Evolutionary conservation across 2,888 invertebrate species (phyloP).

Genomic region (Tupiocoris notatus): DNA sequence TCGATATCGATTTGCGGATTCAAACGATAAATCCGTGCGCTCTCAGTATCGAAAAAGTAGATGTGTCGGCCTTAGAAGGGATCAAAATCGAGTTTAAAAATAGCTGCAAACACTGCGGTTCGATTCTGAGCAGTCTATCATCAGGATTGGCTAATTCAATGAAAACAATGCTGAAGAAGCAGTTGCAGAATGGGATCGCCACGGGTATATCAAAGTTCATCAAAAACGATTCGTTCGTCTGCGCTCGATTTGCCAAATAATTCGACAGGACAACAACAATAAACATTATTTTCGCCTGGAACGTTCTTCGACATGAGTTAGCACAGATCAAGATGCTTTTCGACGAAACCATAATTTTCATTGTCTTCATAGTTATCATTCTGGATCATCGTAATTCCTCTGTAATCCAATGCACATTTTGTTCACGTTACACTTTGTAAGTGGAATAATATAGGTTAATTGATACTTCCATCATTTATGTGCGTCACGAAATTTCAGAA

Average conservation of each 20-base stretch:
- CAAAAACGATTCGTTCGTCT: conserved; percentile 8
- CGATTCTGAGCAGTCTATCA: neutral
- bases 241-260: conserved; percentile 21
- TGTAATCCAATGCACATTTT: too few relatives aligned
- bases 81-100: neutral
- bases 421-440: too few relatives aligned
- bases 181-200: conserved; percentile 23
- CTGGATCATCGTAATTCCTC: too few relatives aligned
- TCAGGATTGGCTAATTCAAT: conserved; percentile 24
- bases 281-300: too few relatives aligned
- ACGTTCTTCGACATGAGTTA: too few relatives aligned
- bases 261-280: neutral
- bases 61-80: neutral
- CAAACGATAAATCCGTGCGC: conserved; percentile 24
- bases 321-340: too few relatives aligned
- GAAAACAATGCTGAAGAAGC: conserved; percentile 9
- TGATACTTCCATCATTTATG: too few relatives aligned
- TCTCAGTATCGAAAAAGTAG: conserved; percentile 8
- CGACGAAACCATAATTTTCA: too few relatives aligned
- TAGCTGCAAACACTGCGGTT: conserved; percentile 9
- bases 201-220: neutral
- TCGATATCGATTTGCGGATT: neutral
- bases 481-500: too few relatives aligned
- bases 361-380: too few relatives aligned
- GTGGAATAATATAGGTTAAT: too few relatives aligned